Evolutionary conservation across 2,113 vertebrate species (phyloP).

Genomic region (Passerina amoena): DNA sequence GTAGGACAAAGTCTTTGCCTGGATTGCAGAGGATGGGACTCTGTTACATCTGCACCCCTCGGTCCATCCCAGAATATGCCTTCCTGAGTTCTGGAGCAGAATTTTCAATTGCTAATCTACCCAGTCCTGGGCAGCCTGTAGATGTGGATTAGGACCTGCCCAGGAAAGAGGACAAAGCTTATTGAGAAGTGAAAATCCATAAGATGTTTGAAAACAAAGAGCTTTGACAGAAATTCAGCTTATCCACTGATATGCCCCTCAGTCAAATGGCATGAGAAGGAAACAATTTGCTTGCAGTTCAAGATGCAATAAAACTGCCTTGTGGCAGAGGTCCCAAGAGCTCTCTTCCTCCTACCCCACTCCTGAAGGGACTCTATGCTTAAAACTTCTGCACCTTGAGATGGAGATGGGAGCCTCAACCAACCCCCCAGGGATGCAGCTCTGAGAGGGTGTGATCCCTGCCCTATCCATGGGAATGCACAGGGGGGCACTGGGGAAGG

Average conservation of each 20-base stretch:
- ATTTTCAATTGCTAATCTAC: background rate
- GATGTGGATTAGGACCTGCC: background rate
- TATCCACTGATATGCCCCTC: background rate
- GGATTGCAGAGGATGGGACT: background rate
- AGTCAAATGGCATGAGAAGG: background rate
- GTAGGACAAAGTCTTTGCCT: background rate
- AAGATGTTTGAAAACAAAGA: background rate
- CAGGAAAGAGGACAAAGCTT: background rate
- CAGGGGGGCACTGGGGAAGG: background rate
- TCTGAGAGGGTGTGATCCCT: background rate
- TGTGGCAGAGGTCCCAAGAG: background rate
- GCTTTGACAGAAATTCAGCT: background rate
- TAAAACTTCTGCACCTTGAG: background rate
- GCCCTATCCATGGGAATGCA: background rate
- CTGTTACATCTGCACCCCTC: background rate
- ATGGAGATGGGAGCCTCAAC: background rate
- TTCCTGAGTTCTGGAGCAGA: background rate
- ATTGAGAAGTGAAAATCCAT: background rate
- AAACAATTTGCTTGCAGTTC: background rate
- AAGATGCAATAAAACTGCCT: background rate
- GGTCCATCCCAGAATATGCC: background rate
- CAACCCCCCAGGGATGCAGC: rapidly evolving
- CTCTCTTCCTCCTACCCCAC: background rate
- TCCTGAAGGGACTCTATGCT: background rate
- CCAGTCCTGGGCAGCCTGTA: background rate